phyloP scores from a whole-genome alignment of 2,797 vertebrate genomes.

The Lutjanus campechanus region DNA sequence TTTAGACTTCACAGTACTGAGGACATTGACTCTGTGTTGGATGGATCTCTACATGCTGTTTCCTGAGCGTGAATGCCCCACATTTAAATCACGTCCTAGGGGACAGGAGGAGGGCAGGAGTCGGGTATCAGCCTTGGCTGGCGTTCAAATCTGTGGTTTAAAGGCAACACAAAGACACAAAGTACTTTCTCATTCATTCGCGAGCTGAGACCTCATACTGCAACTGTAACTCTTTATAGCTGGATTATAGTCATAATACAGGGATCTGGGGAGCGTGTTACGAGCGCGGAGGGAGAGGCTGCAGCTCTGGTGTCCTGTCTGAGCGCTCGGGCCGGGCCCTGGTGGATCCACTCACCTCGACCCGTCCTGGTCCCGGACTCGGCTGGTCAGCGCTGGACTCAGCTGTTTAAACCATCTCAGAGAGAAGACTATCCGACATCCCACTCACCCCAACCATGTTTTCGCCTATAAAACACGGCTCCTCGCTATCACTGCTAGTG shows the following conservation, averaged over 20 bases:
- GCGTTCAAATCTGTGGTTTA: conserved; percentile 49
- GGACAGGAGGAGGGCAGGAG: conserved; percentile 28
- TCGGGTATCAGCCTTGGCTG: conserved; percentile 50
- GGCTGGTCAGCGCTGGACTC: conserved; percentile 45
- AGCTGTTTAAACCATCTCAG: conserved; percentile 72
- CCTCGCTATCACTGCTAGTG: conserved; percentile 45
- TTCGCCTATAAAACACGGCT: conserved; percentile 58
- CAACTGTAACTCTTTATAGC: conserved; percentile 60
- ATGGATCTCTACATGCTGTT: background rate
- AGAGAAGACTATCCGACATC: conserved; percentile 50
- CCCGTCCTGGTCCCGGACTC: conserved; percentile 28
- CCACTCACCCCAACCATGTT: conserved; percentile 42
- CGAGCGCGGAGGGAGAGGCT: conserved; percentile 53
- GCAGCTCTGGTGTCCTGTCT: conserved; percentile 59
- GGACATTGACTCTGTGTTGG: background rate
- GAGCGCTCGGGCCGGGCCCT: conserved; percentile 30
- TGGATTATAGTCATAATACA: conserved; percentile 60
- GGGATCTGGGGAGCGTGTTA: conserved; percentile 60
- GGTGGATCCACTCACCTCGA: conserved; percentile 44
- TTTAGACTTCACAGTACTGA: background rate
- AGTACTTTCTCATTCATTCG: conserved; percentile 70
- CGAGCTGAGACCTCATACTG: conserved; percentile 63
- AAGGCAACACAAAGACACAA: conserved; percentile 58
- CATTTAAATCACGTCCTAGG: conserved; percentile 27
- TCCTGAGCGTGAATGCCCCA: conserved; percentile 2